Percentiles rank a stretch among this genome's conserved stretches.
Conservation (phyloP, 2,113 vertebrate species). For the Murina feae region DNA sequence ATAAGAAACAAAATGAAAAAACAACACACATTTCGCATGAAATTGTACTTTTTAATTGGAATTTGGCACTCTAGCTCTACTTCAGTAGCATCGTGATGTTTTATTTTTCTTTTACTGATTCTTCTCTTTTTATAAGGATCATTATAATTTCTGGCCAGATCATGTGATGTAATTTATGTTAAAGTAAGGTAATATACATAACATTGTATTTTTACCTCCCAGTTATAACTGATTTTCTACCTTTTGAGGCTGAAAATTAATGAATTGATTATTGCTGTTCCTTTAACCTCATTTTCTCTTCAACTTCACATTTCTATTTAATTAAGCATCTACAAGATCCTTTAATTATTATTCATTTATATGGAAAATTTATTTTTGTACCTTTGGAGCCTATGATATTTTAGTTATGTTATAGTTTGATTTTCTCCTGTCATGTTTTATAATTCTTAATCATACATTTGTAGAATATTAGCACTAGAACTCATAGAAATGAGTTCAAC, state of each 20-base stretch:
- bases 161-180: background rate
- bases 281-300: background rate
- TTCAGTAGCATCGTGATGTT: background rate
- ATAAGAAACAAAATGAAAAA: slow-evolving; percentile 18
- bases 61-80: background rate
- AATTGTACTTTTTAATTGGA: background rate
- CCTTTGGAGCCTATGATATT: background rate
- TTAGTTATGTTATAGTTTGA: background rate
- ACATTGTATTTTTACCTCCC: background rate
- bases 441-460: slow-evolving; percentile 11
- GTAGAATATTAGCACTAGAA: background rate
- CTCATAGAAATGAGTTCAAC: background rate
- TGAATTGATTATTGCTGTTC: background rate
- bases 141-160: background rate
- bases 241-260: background rate
- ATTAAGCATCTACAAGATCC: background rate
- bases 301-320: background rate
- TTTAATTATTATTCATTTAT: slow-evolving; percentile 4
- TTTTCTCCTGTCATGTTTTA: background rate
- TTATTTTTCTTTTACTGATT: slow-evolving; percentile 19
- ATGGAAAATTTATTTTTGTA: background rate
- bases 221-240: background rate
- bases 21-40: background rate
- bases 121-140: background rate
- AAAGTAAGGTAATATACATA: background rate